phyloP scores from a whole-genome alignment of 2,888 invertebrate genomes.

The Unio pictorum region DNA sequence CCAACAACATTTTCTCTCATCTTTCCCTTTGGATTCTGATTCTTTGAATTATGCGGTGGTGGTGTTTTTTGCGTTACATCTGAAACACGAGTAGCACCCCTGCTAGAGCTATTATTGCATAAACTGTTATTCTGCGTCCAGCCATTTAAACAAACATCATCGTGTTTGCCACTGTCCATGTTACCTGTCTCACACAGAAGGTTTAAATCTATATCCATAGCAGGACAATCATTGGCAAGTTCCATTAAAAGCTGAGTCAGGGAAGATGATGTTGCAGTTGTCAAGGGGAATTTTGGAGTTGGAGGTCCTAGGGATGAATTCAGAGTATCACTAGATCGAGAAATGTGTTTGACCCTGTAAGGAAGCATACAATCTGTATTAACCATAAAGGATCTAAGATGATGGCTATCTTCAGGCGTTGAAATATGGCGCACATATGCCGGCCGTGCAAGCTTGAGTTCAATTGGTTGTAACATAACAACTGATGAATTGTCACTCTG shows the following conservation, averaged over 20 bases:
- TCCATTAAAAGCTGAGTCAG: slow-evolving; percentile 59
- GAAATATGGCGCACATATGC: slow-evolving; percentile 56
- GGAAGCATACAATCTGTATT: slow-evolving; percentile 39
- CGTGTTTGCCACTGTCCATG: background rate
- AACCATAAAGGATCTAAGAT: slow-evolving; percentile 33
- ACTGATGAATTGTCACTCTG: slow-evolving; percentile 63
- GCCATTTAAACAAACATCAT: too few relatives aligned
- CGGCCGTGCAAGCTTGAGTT: slow-evolving; percentile 54
- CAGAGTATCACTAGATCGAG: slow-evolving; percentile 61
- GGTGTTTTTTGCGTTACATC: slow-evolving; percentile 4
- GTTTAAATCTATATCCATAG: slow-evolving; percentile 23
- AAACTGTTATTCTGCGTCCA: background rate
- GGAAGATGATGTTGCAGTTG: slow-evolving; percentile 49
- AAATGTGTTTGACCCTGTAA: slow-evolving; percentile 46
- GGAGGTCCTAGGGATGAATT: slow-evolving; percentile 55
- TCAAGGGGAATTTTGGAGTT: slow-evolving; percentile 61
- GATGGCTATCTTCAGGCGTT: slow-evolving; percentile 42
- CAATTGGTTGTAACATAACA: slow-evolving; percentile 59
- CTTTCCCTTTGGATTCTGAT: slow-evolving; percentile 6
- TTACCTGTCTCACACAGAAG: slow-evolving; percentile 1
- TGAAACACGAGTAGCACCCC: background rate
- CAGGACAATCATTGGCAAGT: slow-evolving; percentile 44
- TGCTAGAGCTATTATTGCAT: background rate
- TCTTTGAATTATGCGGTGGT: background rate
- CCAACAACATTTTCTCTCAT: background rate